phyloP scores from a whole-genome alignment of 2,113 vertebrate species.

The Tamias sibiricus region DNA sequence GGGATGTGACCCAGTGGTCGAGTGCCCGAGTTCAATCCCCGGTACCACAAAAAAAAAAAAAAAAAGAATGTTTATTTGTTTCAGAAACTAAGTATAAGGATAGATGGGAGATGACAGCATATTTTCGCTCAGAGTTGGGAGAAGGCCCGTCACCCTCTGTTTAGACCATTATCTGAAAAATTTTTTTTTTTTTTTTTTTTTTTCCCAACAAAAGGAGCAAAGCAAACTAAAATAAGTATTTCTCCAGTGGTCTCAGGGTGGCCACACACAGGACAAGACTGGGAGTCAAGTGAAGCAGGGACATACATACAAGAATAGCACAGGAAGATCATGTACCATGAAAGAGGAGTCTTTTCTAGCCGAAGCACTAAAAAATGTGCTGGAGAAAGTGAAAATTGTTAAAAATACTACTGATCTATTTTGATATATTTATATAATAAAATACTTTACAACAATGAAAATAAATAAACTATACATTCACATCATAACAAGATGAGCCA shows the following conservation, averaged over 20 bases:
- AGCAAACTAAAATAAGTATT: background rate
- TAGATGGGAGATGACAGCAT: background rate
- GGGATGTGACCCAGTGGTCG: too few relatives aligned
- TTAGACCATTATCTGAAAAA: constrained; percentile 8
- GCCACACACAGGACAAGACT: background rate
- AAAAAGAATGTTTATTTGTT: background rate
- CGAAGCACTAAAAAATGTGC: background rate
- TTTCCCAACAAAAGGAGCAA: background rate
- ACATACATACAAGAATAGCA: background rate
- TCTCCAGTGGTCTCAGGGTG: background rate
- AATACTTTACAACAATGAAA: too few relatives aligned
- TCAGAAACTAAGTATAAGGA: constrained; percentile 32
- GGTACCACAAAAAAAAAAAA: too few relatives aligned
- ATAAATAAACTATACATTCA: too few relatives aligned
- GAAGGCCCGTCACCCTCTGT: background rate
- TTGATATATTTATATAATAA: too few relatives aligned
- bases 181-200: background rate
- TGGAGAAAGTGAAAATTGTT: background rate
- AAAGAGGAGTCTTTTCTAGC: background rate
- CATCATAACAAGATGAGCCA: too few relatives aligned
- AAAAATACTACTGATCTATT: background rate
- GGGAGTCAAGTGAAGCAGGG: background rate
- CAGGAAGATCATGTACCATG: too few relatives aligned
- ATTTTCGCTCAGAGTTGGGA: background rate
- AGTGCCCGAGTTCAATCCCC: too few relatives aligned